These are phyloP conservation scores for Uloborus plumipes DNA, from an alignment of 2,888 invertebrate species.

Conservation along the genomic window DNA sequence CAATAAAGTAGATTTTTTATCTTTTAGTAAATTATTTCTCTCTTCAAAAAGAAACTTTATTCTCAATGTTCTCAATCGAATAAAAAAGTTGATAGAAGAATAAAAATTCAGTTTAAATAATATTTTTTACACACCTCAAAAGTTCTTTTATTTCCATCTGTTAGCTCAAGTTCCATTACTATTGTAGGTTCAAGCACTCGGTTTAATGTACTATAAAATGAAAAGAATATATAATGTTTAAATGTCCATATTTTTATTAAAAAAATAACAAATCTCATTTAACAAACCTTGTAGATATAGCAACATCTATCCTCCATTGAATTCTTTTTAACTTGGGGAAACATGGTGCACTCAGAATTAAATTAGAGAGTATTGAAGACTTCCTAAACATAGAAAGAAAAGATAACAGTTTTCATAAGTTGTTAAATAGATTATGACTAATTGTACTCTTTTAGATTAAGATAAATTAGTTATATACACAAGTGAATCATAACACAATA, in stretches of 20 bases:
- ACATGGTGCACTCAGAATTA: conserved; percentile 29
- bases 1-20: too few species aligned
- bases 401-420: background rate
- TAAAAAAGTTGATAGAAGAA: too few species aligned
- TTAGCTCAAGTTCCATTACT: conserved; percentile 45
- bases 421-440: background rate
- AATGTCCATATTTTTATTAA: background rate
- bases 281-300: conserved; percentile 59
- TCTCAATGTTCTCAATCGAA: too few species aligned
- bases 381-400: conserved; percentile 29
- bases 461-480: too few species aligned
- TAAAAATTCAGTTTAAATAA: background rate
- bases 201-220: conserved; percentile 31
- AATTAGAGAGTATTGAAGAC: conserved; percentile 13
- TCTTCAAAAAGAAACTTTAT: too few species aligned
- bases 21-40: too few species aligned
- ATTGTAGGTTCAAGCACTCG: conserved; percentile 62
- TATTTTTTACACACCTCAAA: conserved; percentile 48
- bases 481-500: too few species aligned
- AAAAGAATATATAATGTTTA: background rate
- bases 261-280: background rate
- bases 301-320: conserved; percentile 61
- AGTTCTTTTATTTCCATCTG: conserved; percentile 46
- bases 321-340: conserved; percentile 43
- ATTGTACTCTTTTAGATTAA: background rate